phyloP scores from a whole-genome alignment of 1,140 invertebrate genomes.

The Sipha flava region DNA sequence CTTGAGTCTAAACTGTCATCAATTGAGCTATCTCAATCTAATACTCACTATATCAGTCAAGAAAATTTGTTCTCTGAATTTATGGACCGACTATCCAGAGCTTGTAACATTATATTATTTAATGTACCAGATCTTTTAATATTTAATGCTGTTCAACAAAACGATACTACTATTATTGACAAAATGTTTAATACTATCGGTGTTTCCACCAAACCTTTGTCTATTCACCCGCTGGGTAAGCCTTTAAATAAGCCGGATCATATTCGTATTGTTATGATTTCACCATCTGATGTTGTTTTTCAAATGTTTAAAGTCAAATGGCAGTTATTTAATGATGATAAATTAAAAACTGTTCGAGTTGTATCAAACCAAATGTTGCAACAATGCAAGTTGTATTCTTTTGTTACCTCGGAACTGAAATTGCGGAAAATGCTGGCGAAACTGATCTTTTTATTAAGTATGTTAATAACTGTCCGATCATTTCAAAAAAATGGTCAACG shows the following conservation, averaged over 20 bases:
- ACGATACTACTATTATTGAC: background rate
- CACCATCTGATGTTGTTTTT: background rate
- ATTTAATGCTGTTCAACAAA: background rate
- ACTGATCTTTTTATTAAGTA: background rate
- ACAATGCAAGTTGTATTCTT: background rate
- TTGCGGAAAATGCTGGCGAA: background rate
- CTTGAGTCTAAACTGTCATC: background rate
- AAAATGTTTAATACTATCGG: background rate
- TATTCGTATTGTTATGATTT: background rate
- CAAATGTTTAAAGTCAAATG: background rate
- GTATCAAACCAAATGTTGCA: background rate
- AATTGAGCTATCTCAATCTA: background rate
- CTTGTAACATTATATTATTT: background rate
- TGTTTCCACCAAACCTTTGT: background rate
- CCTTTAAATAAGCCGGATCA: background rate
- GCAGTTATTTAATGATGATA: background rate
- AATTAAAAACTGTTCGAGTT: background rate
- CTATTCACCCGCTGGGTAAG: background rate
- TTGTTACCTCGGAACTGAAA: background rate
- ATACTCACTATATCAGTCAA: background rate
- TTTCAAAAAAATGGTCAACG: background rate
- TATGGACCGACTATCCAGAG: background rate
- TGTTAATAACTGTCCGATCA: background rate
- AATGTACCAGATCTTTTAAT: background rate
- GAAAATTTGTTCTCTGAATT: background rate